A percentile compares a stretch with the other conserved stretches of the same genome.
These are phyloP conservation scores for Atrichornis clamosus DNA, from an alignment of 2,113 vertebrate genomes.

Conservation along the genomic window DNA sequence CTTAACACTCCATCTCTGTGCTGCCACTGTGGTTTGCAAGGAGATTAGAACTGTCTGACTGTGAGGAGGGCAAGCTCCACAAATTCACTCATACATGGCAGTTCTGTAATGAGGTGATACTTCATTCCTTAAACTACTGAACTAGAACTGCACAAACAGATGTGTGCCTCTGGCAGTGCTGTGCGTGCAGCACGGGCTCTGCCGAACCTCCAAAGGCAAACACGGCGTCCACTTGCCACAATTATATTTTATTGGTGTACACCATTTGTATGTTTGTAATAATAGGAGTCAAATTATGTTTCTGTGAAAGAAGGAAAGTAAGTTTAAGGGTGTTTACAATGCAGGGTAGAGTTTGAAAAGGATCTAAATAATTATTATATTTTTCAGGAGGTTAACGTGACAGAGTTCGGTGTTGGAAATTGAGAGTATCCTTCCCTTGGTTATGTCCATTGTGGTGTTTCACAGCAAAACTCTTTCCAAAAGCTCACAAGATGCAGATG, in stretches of 20 bases:
- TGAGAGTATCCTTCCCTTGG: neutral
- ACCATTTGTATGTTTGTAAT: neutral
- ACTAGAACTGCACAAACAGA: constrained; percentile 63
- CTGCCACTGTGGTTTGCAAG: neutral
- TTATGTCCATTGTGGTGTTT: neutral
- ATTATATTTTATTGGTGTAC: neutral
- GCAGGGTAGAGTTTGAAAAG: neutral
- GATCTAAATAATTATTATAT: neutral
- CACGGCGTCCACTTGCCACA: neutral
- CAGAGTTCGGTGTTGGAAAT: neutral
- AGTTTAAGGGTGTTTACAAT: neutral
- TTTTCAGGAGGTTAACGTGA: neutral
- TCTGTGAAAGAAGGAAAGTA: neutral
- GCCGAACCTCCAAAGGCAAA: neutral
- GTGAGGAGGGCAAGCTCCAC: constrained; percentile 51
- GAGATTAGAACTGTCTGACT: constrained; percentile 55
- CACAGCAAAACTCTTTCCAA: neutral
- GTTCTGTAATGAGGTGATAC: constrained; percentile 74
- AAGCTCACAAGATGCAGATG: neutral
- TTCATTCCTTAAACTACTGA: constrained; percentile 73
- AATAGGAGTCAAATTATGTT: neutral
- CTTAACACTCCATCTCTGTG: constrained; percentile 38
- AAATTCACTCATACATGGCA: constrained; percentile 70
- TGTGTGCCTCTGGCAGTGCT: constrained; percentile 37
- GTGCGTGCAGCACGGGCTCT: neutral